A percentile compares a stretch with the other conserved stretches of the same genome.
These are phyloP conservation scores for Sarcophaga rosellei DNA, from an alignment of 2,888 invertebrate species.

Conservation along the genomic window DNA sequence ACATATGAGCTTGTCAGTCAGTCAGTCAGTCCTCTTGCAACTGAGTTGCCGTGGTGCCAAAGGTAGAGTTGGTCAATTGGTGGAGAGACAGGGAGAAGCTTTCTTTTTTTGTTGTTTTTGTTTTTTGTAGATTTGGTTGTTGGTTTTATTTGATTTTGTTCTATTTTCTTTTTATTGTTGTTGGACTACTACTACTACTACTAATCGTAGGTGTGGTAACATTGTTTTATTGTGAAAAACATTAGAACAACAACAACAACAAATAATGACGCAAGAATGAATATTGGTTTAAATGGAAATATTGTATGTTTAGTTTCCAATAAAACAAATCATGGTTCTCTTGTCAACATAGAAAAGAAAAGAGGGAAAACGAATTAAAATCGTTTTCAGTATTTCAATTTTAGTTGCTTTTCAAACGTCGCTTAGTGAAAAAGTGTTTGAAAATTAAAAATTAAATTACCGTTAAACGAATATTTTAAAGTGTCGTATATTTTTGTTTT, in stretches of 20 bases:
- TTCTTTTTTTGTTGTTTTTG: background rate
- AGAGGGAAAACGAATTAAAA: constrained; percentile 20
- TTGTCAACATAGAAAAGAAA: background rate
- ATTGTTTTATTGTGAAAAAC: constrained; percentile 40
- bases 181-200: background rate
- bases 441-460: constrained; percentile 8
- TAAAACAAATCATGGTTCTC: background rate
- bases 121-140: background rate
- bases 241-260: background rate
- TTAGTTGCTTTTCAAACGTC: constrained; percentile 69
- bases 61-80: background rate
- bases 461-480: background rate
- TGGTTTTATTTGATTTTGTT: constrained; percentile 21
- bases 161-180: constrained; percentile 15
- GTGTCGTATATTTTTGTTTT: background rate
- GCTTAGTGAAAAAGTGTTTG: constrained; percentile 48
- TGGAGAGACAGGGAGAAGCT: background rate
- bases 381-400: constrained; percentile 60
- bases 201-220: constrained; percentile 56
- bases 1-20: background rate
- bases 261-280: constrained; percentile 34
- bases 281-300: constrained; percentile 48
- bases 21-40: background rate
- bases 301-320: constrained; percentile 6
- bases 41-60: background rate